These are phyloP conservation scores for Lates japonicus DNA, from an alignment of 2,797 vertebrate species.

Conservation along the genomic window DNA sequence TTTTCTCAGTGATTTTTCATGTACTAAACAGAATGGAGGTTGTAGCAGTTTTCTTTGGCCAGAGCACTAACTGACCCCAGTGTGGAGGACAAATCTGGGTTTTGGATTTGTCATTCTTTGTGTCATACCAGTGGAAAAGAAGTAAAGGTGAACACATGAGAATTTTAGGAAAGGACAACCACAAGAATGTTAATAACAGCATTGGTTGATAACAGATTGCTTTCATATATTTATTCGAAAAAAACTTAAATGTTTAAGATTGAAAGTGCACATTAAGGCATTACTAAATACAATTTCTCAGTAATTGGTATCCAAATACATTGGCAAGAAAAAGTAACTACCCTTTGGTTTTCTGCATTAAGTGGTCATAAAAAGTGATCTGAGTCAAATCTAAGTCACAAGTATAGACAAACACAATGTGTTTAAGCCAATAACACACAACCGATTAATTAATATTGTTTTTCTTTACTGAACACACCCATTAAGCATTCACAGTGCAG, in stretches of 20 bases:
- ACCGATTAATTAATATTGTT: too few species aligned
- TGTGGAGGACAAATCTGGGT: background rate
- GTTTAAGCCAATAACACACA: too few species aligned
- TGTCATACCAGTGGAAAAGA: background rate
- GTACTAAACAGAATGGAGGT: background rate
- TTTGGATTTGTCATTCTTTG: background rate
- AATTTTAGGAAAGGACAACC: background rate
- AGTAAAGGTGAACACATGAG: background rate
- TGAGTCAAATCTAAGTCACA: too few species aligned
- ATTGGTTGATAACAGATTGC: background rate
- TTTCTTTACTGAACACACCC: too few species aligned
- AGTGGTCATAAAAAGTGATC: background rate
- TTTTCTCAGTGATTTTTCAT: conserved; percentile 14
- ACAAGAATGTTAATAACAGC: background rate
- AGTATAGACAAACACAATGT: too few species aligned
- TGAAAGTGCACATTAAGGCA: too few species aligned
- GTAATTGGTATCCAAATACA: too few species aligned
- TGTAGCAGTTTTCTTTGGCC: too few species aligned
- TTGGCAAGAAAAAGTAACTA: background rate
- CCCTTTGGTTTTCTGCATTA: background rate
- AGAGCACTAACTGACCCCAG: background rate
- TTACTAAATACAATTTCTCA: too few species aligned
- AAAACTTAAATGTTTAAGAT: too few species aligned
- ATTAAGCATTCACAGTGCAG: too few species aligned
- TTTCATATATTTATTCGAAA: background rate